Percentiles rank a stretch among this genome's conserved stretches.
phyloP scores from a whole-genome alignment of 2,888 invertebrate genomes.

The Noctua comes region DNA sequence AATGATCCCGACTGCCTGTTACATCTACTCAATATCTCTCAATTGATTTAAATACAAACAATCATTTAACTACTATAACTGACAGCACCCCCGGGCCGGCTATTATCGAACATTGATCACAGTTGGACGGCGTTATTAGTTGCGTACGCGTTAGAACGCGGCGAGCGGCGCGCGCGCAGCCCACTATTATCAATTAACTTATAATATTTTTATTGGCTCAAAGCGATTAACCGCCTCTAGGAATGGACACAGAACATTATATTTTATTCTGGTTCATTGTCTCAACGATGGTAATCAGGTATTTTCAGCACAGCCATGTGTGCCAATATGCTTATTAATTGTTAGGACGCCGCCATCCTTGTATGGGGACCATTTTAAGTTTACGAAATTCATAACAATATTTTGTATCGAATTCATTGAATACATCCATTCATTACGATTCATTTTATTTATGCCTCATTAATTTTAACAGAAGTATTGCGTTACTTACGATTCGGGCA shows the following conservation, averaged over 20 bases:
- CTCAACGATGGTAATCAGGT: slow-evolving; percentile 37
- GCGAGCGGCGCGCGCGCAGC: slow-evolving; percentile 50
- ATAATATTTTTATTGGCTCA: slow-evolving; percentile 61
- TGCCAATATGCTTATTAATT: slow-evolving; percentile 40
- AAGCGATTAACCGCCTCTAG: slow-evolving; percentile 60
- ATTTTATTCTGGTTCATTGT: slow-evolving; percentile 58
- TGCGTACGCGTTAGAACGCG: slow-evolving; percentile 39
- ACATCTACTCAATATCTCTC: background rate
- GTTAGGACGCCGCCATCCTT: slow-evolving; percentile 31
- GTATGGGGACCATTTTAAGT: slow-evolving; percentile 43
- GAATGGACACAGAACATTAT: slow-evolving; percentile 57
- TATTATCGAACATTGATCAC: slow-evolving; percentile 56
- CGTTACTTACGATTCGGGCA: background rate
- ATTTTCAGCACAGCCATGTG: slow-evolving; percentile 48
- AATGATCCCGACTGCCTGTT: background rate
- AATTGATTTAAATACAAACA: slow-evolving; percentile 48
- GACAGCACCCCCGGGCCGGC: slow-evolving; percentile 9
- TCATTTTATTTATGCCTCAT: slow-evolving; percentile 2
- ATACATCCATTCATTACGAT: slow-evolving; percentile 22
- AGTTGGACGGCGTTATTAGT: slow-evolving; percentile 53
- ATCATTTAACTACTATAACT: slow-evolving; percentile 33
- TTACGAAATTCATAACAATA: slow-evolving; percentile 52
- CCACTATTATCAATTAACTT: slow-evolving; percentile 63
- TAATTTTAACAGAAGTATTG: slow-evolving; percentile 17
- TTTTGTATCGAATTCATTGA: slow-evolving; percentile 35